phyloP scores from a whole-genome alignment of 2,797 vertebrate genomes.

The Aplochiton taeniatus region DNA sequence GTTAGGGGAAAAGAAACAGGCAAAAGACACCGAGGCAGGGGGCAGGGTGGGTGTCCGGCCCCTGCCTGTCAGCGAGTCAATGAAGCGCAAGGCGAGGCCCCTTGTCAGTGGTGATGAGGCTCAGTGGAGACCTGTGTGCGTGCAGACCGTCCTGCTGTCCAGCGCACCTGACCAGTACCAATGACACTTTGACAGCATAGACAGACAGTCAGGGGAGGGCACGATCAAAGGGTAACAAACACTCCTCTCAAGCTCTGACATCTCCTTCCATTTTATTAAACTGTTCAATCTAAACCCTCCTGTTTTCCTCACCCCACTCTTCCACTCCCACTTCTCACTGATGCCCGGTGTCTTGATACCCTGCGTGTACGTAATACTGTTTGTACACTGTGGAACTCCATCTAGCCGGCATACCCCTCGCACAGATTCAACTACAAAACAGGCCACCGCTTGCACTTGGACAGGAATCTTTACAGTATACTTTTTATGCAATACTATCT shows the following conservation, averaged over 20 bases:
- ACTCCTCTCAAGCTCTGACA: not conserved
- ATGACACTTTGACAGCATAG: constrained; percentile 45
- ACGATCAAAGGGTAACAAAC: constrained; percentile 31
- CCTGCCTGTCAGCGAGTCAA: constrained; percentile 69
- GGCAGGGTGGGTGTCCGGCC: constrained; percentile 29
- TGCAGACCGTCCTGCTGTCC: constrained; percentile 18
- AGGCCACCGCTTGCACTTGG: no score
- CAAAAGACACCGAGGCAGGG: not conserved
- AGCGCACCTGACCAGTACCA: constrained; percentile 56
- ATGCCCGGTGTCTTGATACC: not conserved
- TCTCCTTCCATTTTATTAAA: no score
- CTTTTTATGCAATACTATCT: no score
- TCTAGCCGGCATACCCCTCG: no score
- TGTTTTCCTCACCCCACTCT: not conserved
- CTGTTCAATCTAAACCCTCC: no score
- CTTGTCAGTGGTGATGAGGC: constrained; percentile 66
- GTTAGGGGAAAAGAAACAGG: not conserved
- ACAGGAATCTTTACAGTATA: no score
- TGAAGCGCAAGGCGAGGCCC: constrained; percentile 52
- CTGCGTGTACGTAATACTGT: not conserved
- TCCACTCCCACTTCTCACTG: not conserved
- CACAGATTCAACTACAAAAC: no score
- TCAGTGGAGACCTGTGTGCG: constrained; percentile 46
- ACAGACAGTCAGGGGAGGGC: constrained; percentile 46
- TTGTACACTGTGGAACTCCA: not conserved